A percentile compares a stretch with the other conserved stretches of the same genome.
Conservation (phyloP, 2,113 vertebrate genomes). For the Toxotes jaculatrix region DNA sequence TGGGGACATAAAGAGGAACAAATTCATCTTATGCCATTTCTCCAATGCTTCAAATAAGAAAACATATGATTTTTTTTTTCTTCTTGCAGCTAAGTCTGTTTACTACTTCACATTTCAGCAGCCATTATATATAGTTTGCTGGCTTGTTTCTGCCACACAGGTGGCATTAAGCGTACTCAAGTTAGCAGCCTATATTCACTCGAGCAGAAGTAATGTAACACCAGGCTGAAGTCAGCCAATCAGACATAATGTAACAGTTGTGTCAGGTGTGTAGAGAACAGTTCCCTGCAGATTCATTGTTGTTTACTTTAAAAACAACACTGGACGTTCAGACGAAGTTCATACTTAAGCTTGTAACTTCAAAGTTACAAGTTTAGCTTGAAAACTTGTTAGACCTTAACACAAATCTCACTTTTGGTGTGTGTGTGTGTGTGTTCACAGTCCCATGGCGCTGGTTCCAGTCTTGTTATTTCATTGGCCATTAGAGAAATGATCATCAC, state of each 20-base stretch:
- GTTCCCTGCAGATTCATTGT: conserved; percentile 8
- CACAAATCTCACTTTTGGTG: neutral
- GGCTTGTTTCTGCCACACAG: neutral
- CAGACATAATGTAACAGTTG: conserved; percentile 27
- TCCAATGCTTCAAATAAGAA: neutral
- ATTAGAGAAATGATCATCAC: conserved; percentile 53
- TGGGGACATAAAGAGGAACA: neutral
- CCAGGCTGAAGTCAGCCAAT: conserved; percentile 14
- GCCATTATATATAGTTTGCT: neutral
- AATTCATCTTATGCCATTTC: neutral
- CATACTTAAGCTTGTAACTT: neutral
- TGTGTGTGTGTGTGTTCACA: neutral
- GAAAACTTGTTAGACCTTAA: conserved; percentile 26
- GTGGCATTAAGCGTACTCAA: neutral
- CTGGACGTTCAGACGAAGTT: neutral
- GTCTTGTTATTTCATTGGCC: conserved; percentile 44
- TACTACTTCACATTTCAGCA: neutral
- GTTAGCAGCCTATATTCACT: conserved; percentile 5
- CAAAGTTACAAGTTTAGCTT: conserved; percentile 19
- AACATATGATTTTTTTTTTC: neutral
- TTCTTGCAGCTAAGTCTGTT: neutral
- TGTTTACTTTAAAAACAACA: conserved; percentile 3
- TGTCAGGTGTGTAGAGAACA: neutral
- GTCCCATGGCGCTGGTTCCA: conserved; percentile 43
- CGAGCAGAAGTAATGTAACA: conserved; percentile 16